Evolutionary conservation across 1,140 invertebrate species (phyloP).

Genomic region (Steinernema khuongi): DNA sequence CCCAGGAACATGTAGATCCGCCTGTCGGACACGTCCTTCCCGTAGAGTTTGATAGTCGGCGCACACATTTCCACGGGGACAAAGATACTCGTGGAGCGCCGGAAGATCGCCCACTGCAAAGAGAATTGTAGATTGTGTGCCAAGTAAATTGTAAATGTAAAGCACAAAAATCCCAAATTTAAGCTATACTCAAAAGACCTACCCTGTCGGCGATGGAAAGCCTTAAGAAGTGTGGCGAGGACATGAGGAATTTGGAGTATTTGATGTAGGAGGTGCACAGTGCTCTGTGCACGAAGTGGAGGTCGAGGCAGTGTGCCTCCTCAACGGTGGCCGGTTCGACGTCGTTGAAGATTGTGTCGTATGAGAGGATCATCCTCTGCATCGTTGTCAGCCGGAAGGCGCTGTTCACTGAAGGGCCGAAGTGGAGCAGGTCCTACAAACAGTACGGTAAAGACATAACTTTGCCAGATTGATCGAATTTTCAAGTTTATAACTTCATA

Average conservation of each 20-base stretch:
- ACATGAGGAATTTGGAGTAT: background rate
- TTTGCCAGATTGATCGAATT: too few relatives aligned
- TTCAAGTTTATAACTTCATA: too few relatives aligned
- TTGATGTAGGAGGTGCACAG: background rate
- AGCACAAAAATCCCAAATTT: too few relatives aligned
- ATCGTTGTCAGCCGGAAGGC: background rate
- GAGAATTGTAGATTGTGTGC: background rate
- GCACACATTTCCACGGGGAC: background rate
- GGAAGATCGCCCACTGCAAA: background rate
- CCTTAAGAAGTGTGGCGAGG: background rate
- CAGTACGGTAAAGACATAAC: too few relatives aligned
- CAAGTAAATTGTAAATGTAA: too few relatives aligned
- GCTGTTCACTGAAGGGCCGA: background rate
- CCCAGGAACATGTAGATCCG: background rate
- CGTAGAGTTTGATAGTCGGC: slow-evolving; percentile 4
- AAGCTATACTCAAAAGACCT: background rate
- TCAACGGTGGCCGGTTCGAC: background rate
- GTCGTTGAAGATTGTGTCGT: background rate
- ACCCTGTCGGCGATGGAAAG: background rate
- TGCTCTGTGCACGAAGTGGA: background rate
- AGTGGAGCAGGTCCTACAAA: background rate
- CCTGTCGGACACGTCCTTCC: background rate
- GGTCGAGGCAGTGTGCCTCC: background rate
- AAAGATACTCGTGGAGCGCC: background rate
- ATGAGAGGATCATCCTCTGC: slow-evolving; percentile 11